phyloP scores from a whole-genome alignment of 2,113 vertebrate species.

The Cyrtonyx montezumae region DNA sequence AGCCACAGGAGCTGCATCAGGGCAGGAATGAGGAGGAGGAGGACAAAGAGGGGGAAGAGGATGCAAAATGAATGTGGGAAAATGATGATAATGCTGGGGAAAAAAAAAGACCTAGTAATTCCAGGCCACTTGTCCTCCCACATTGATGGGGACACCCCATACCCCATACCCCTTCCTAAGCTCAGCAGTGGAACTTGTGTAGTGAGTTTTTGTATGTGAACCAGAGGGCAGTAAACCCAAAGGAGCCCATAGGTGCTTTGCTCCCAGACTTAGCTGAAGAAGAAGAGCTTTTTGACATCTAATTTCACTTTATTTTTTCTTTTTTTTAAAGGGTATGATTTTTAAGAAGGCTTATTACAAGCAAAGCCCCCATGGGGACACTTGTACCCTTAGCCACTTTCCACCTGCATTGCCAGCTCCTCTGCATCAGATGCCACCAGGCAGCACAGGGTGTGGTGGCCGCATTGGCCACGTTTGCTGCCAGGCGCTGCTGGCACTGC shows the following conservation, averaged over 20 bases:
- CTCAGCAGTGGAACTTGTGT: no score
- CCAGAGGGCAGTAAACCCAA: not conserved
- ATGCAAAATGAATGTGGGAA: not conserved
- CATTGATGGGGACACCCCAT: fast-evolving
- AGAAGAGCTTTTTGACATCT: not conserved
- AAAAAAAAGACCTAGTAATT: not conserved
- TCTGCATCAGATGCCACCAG: not conserved
- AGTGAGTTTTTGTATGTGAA: not conserved
- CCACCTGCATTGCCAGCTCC: not conserved
- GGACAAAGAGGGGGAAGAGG: not conserved
- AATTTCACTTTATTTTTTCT: not conserved
- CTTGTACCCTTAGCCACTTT: not conserved
- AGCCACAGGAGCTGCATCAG: not conserved
- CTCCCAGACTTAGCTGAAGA: not conserved
- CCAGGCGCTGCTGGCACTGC: not conserved
- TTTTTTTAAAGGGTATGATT: fast-evolving
- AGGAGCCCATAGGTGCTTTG: not conserved
- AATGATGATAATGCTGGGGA: not conserved
- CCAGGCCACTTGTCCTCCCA: not conserved
- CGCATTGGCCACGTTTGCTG: not conserved
- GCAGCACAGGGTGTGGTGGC: not conserved
- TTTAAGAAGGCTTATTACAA: not conserved
- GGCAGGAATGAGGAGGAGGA: not conserved
- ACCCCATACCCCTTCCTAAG: not conserved
- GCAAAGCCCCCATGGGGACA: not conserved